Conservation (phyloP, 1,140 invertebrate species). For the Phocides pigmalion region DNA sequence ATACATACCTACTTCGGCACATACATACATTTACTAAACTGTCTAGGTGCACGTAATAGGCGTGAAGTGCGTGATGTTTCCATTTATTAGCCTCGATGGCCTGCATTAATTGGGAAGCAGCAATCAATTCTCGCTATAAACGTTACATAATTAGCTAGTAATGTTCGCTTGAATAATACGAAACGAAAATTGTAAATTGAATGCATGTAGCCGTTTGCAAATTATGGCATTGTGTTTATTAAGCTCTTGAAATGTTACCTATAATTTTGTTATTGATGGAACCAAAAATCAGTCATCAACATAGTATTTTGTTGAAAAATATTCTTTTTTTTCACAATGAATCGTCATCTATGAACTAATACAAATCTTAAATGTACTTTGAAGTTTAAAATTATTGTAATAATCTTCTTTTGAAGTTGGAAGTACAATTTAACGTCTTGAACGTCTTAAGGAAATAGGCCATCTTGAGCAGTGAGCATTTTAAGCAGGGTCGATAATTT, state of each 20-base stretch:
- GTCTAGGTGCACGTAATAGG: constrained; percentile 6
- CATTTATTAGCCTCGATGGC: constrained; percentile 20
- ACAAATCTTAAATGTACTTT: too few relatives aligned
- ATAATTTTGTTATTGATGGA: neutral
- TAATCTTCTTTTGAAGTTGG: too few relatives aligned
- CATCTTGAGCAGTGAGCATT: too few relatives aligned
- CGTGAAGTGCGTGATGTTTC: constrained; percentile 23
- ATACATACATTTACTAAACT: neutral
- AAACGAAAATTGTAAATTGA: constrained; percentile 21
- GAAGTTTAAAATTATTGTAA: too few relatives aligned
- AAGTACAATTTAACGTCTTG: too few relatives aligned
- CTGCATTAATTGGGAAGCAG: constrained; percentile 20
- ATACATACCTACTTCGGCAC: constrained; percentile 19
- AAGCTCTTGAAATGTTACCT: neutral
- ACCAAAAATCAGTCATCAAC: too few relatives aligned
- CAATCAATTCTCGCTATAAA: constrained; percentile 25
- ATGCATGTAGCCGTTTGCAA: constrained; percentile 14
- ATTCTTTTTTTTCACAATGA: too few relatives aligned
- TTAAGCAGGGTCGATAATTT: too few relatives aligned
- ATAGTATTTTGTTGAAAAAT: too few relatives aligned
- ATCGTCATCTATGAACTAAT: too few relatives aligned
- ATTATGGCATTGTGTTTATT: constrained; percentile 1
- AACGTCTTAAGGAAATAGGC: too few relatives aligned
- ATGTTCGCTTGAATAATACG: constrained; percentile 21
- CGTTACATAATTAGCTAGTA: neutral